Conservation (phyloP, 2,113 vertebrate genomes). For the Syngnathus floridae region DNA sequence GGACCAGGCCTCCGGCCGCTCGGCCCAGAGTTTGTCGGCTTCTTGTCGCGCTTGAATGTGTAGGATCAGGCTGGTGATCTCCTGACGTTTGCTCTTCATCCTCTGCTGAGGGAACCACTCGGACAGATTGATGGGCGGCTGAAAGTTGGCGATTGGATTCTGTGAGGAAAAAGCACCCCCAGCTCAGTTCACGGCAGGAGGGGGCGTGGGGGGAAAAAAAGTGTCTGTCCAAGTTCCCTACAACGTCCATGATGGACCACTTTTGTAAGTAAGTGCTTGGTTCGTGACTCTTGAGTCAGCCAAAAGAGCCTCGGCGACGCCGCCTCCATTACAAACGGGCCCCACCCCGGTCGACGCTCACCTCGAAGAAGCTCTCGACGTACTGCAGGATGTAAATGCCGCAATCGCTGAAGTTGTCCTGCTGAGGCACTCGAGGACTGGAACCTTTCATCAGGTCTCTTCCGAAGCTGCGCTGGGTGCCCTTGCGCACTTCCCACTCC, state of each 20-base stretch:
- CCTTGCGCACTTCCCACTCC: constrained; percentile 94
- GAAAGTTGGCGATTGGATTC: constrained; percentile 90
- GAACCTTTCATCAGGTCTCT: constrained; percentile 96
- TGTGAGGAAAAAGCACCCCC: constrained; percentile 35
- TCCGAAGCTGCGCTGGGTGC: constrained; percentile 83
- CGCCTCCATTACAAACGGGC: too few relatives aligned
- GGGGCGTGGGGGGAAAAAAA: too few relatives aligned
- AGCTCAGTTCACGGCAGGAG: not conserved
- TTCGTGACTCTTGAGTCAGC: too few relatives aligned
- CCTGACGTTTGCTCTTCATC: constrained; percentile 96
- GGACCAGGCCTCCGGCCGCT: constrained; percentile 17
- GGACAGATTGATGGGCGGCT: constrained; percentile 85
- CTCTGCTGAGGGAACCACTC: constrained; percentile 93
- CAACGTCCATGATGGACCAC: too few relatives aligned
- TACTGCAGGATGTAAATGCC: constrained; percentile 94
- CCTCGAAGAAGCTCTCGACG: constrained; percentile 98
- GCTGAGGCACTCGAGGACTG: constrained; percentile 93
- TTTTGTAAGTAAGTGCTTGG: too few relatives aligned
- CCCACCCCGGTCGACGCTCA: constrained; percentile 43
- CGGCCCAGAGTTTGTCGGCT: constrained; percentile 65
- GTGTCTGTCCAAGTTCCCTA: too few relatives aligned
- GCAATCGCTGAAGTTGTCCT: constrained; percentile 98
- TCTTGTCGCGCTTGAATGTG: constrained; percentile 83
- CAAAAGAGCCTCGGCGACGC: too few relatives aligned
- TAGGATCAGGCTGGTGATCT: constrained; percentile 88